Conservation (phyloP, 2,888 invertebrate genomes). For the Blastobasis adustella region DNA sequence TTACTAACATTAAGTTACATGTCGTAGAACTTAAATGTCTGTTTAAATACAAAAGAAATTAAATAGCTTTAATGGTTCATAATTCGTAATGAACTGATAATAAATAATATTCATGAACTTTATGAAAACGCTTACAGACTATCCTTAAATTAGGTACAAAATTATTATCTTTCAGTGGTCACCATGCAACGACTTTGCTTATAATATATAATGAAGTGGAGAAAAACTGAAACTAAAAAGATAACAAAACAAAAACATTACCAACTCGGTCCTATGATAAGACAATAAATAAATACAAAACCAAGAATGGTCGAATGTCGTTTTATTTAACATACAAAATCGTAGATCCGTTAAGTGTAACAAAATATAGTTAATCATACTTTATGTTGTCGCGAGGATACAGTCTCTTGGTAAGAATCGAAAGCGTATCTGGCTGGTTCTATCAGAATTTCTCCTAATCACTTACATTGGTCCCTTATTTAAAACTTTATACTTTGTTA, state of each 20-base stretch:
- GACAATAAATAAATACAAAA: conserved; percentile 57
- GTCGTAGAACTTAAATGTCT: conserved; percentile 59
- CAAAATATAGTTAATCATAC: conserved; percentile 46
- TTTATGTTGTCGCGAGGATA: conserved; percentile 39
- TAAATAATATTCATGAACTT: conserved; percentile 72
- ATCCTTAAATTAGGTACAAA: conserved; percentile 70
- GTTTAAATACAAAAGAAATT: conserved; percentile 73
- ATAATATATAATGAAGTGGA: conserved; percentile 29
- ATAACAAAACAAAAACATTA: conserved; percentile 39
- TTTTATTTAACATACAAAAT: conserved; percentile 61
- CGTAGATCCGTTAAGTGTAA: conserved; percentile 47
- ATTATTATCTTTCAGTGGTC: conserved; percentile 66
- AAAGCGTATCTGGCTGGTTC: conserved; percentile 49
- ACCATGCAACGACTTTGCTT: conserved; percentile 58
- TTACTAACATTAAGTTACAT: conserved; percentile 67
- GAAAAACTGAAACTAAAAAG: conserved; percentile 59
- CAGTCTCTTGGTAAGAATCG: conserved; percentile 57
- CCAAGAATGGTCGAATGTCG: conserved; percentile 48
- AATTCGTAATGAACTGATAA: conserved; percentile 72
- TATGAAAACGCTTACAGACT: conserved; percentile 69
- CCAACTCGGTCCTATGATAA: conserved; percentile 44
- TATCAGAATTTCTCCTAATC: conserved; percentile 71
- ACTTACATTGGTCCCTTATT: conserved; percentile 73
- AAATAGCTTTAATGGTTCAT: conserved; percentile 72
- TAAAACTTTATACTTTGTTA: conserved; percentile 72